Evolutionary conservation across 2,888 invertebrate genomes (phyloP).

Genomic region (Acrobasis consociella): DNA sequence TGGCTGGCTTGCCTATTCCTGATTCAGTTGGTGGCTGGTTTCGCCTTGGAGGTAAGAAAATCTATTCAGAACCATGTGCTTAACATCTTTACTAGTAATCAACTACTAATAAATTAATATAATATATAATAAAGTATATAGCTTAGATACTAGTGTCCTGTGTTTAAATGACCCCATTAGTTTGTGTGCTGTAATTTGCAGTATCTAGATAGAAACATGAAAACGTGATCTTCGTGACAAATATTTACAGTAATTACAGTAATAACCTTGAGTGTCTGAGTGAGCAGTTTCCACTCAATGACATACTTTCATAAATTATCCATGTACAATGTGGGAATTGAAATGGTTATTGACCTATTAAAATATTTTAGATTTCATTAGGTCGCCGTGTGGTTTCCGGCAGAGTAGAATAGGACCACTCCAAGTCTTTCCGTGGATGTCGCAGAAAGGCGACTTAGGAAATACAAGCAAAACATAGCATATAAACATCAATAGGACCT

Average conservation of each 20-base stretch:
- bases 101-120: background rate
- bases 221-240: conserved; percentile 6
- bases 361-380: too few relatives aligned
- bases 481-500: too few relatives aligned
- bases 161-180: background rate
- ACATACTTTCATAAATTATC: conserved; percentile 37
- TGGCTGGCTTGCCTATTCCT: conserved; percentile 92
- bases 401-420: too few relatives aligned
- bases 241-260: background rate
- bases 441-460: too few relatives aligned
- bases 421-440: too few relatives aligned
- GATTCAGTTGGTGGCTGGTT: conserved; percentile 93
- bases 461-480: too few relatives aligned
- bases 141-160: background rate
- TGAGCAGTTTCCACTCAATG: conserved; percentile 28
- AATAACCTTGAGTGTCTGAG: conserved; percentile 24
- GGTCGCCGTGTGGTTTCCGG: too few relatives aligned
- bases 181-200: conserved; percentile 4
- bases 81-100: background rate
- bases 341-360: background rate
- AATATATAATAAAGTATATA: background rate
- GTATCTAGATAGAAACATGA: background rate
- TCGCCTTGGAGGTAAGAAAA: conserved; percentile 87
- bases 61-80: conserved; percentile 24
- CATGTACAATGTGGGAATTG: background rate